phyloP scores from a whole-genome alignment of 23 tunicate genomes.

The Diplosoma virens region DNA sequence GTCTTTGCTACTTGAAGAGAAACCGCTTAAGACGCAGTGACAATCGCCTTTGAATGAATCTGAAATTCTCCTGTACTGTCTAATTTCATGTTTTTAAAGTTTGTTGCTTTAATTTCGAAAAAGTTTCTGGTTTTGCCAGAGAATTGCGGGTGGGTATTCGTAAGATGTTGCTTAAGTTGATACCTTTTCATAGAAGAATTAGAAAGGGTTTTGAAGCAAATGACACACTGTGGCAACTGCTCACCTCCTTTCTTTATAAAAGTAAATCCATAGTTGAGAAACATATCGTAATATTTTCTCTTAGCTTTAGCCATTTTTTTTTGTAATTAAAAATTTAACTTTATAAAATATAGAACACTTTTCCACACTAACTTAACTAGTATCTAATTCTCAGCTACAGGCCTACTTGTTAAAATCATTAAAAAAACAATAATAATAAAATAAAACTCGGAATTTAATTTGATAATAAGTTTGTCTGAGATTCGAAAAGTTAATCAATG shows the following conservation, averaged over 20 bases:
- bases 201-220: too few relatives aligned
- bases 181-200: neutral
- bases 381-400: neutral
- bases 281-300: neutral
- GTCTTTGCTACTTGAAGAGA: slow-evolving; percentile 1
- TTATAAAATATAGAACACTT: neutral
- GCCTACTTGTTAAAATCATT: too few relatives aligned
- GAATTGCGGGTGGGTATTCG: slow-evolving; percentile 11
- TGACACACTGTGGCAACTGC: neutral
- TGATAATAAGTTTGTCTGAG: too few relatives aligned
- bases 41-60: neutral
- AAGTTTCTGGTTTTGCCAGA: slow-evolving; percentile 10
- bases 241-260: too few relatives aligned
- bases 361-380: neutral
- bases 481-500: too few relatives aligned
- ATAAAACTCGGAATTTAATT: too few relatives aligned
- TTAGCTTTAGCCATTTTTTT: neutral
- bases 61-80: neutral
- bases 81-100: slow-evolving; percentile 1
- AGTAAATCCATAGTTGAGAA: too few relatives aligned
- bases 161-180: slow-evolving; percentile 17
- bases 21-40: slow-evolving; percentile 7
- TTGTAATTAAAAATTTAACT: neutral
- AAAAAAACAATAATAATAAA: too few relatives aligned
- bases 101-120: slow-evolving; percentile 38